These are phyloP conservation scores for Crenichthys baileyi DNA, from an alignment of 2,797 vertebrate species.

Conservation along the genomic window DNA sequence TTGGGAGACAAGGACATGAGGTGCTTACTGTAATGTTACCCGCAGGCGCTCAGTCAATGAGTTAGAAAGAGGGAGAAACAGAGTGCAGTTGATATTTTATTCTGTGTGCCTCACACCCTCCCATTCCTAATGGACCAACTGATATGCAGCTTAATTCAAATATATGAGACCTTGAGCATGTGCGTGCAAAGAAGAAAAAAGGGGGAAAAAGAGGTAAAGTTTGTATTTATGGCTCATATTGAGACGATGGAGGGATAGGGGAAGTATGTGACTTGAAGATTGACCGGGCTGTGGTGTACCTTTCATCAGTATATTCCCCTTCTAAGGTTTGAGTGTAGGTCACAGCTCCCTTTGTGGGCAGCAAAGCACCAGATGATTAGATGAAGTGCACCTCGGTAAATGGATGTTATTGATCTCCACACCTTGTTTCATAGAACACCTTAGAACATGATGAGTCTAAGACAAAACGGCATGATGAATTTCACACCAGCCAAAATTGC, in stretches of 20 bases:
- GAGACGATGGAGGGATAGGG: slow-evolving; percentile 37
- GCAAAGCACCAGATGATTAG: slow-evolving; percentile 72
- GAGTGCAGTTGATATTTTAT: slow-evolving; percentile 66
- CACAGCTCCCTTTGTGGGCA: slow-evolving; percentile 61
- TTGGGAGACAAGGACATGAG: slow-evolving; percentile 58
- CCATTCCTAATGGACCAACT: slow-evolving; percentile 63
- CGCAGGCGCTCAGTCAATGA: slow-evolving; percentile 65
- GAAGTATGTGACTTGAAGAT: slow-evolving; percentile 68
- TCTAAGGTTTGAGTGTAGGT: slow-evolving; percentile 66
- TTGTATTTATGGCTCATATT: slow-evolving; percentile 68
- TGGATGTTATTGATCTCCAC: slow-evolving; percentile 81
- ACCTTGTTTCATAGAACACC: slow-evolving; percentile 74
- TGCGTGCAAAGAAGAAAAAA: slow-evolving; percentile 23
- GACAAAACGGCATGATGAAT: slow-evolving; percentile 63
- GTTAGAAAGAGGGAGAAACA: slow-evolving; percentile 51
- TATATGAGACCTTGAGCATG: slow-evolving; percentile 43
- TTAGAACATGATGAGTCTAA: slow-evolving; percentile 62
- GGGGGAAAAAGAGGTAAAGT: slow-evolving; percentile 51
- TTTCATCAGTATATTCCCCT: slow-evolving; percentile 79
- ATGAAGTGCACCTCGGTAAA: slow-evolving; percentile 73
- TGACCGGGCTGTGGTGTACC: slow-evolving; percentile 66
- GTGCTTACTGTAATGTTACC: slow-evolving; percentile 62
- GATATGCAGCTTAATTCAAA: slow-evolving; percentile 63
- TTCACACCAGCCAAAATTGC: slow-evolving; percentile 56
- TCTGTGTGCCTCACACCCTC: slow-evolving; percentile 58